Base-by-base conservation (phyloP, 2,113 vertebrate species). In the Mormoops blainvillei region DNA sequence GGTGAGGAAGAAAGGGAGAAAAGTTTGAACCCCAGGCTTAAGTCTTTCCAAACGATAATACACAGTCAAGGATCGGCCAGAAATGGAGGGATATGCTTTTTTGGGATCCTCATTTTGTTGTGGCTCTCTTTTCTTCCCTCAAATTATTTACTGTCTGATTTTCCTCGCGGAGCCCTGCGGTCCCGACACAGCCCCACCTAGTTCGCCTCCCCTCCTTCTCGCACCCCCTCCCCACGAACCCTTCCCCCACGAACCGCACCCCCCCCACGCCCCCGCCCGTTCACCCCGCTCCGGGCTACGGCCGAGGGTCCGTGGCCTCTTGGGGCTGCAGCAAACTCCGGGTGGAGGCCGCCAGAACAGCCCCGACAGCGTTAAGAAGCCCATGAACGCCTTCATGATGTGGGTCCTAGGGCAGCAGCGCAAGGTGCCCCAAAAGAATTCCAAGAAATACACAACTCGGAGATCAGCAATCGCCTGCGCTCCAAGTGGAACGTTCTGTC, bases 401-500 rank as follows among this genome's bases (percentile, higher is more conserved):
- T 99, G 99, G 99, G 99, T 99, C 80, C 98, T 99, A 96, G 99
- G 99, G 41, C 99, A 99, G 98, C 98, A 99, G 97, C 98, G 99
- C 71, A 99, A 99, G 97, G 99, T 99, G 99, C 99, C 99, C 88
- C 99, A 99, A 95, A 99, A 99, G 98, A 99, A 99, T 98, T 99
- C 99, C 5, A 99, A 99, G 14, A 52, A 97, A 99, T 99, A 99
- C 99, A 99, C 98, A 99, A 99, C 98, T 99, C 99, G 54, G 99
- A 99, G 99, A 99, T 99, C 98, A 99, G 99, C 98, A 99, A 99
- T 97, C 98, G 99, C 91, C 99, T 99, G 97, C 99, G 99, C 92
- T 99, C 99, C n/a, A 99, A 99, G 99, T 99, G 99, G 99, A 99
- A 99, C 98, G 99, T 99, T 98, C 98, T 99, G 97, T 99, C 99